Conservation (phyloP, 2,113 vertebrate genomes). For the Xiphias gladius region DNA sequence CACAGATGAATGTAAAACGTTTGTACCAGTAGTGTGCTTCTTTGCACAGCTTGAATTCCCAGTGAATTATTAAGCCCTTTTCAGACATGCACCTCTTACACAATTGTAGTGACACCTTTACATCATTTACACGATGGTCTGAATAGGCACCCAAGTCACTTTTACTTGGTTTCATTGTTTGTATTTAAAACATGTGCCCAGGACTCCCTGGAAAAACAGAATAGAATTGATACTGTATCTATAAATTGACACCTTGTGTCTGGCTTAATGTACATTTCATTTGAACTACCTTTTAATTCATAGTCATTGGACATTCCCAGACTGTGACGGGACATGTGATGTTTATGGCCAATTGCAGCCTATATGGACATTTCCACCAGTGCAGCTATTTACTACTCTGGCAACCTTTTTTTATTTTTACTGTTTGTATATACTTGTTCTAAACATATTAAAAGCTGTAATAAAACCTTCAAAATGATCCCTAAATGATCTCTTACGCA, state of each 20-base stretch:
- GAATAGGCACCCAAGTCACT: constrained; percentile 9
- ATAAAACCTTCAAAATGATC: background rate
- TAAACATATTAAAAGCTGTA: background rate
- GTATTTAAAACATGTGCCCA: no score
- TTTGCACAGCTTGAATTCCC: constrained; percentile 19
- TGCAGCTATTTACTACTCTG: no score
- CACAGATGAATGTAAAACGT: background rate
- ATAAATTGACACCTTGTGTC: no score
- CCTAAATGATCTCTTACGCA: background rate
- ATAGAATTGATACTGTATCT: background rate
- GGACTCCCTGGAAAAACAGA: background rate
- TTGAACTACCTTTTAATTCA: no score
- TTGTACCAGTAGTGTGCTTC: background rate
- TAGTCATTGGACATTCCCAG: no score
- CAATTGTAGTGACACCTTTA: background rate
- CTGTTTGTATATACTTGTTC: no score
- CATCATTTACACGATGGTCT: constrained; percentile 4
- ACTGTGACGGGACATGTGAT: no score
- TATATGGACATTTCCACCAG: no score
- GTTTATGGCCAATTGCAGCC: no score
- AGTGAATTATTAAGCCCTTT: background rate
- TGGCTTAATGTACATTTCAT: no score
- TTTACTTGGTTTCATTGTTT: background rate
- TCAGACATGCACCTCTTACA: background rate
- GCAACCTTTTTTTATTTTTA: no score